phyloP scores from a whole-genome alignment of 2,888 invertebrate species.

The Dolomedes plantarius region DNA sequence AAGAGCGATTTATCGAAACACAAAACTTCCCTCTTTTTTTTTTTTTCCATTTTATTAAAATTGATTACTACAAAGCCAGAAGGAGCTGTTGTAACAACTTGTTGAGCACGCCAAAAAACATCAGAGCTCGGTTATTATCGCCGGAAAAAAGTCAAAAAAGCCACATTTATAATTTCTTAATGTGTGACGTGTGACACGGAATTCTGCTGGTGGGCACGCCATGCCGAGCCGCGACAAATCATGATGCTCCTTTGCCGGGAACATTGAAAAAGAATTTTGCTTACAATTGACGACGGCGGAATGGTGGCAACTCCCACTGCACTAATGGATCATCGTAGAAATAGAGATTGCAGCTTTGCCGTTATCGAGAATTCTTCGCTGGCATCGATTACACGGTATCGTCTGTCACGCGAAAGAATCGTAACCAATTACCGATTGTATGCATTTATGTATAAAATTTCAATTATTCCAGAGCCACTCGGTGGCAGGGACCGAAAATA shows the following conservation, averaged over 20 bases:
- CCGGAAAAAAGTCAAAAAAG: slow-evolving; percentile 10
- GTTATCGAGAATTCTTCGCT: slow-evolving; percentile 31
- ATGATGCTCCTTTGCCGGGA: not conserved
- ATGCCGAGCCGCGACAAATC: not conserved
- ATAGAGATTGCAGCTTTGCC: slow-evolving; percentile 28
- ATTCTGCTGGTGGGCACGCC: slow-evolving; percentile 1
- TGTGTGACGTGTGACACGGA: not conserved
- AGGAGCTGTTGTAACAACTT: slow-evolving; percentile 13
- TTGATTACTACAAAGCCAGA: slow-evolving; percentile 24
- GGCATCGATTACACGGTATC: slow-evolving; percentile 50
- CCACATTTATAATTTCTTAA: slow-evolving; percentile 24
- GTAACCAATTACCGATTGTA: slow-evolving; percentile 56
- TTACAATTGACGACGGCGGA: not conserved
- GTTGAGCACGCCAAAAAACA: slow-evolving; percentile 19
- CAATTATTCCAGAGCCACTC: slow-evolving; percentile 52
- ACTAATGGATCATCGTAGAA: slow-evolving; percentile 11
- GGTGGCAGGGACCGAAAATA: slow-evolving; percentile 24
- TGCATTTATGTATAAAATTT: slow-evolving; percentile 28
- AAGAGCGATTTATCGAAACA: not conserved
- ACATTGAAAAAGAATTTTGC: not conserved
- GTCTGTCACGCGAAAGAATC: slow-evolving; percentile 56
- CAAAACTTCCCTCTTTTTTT: no score
- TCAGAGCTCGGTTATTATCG: not conserved
- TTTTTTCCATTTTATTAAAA: slow-evolving; percentile 52
- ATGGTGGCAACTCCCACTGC: not conserved